Conservation (phyloP, 2,888 invertebrate genomes). For the Leptinotarsa rubiginosa region DNA sequence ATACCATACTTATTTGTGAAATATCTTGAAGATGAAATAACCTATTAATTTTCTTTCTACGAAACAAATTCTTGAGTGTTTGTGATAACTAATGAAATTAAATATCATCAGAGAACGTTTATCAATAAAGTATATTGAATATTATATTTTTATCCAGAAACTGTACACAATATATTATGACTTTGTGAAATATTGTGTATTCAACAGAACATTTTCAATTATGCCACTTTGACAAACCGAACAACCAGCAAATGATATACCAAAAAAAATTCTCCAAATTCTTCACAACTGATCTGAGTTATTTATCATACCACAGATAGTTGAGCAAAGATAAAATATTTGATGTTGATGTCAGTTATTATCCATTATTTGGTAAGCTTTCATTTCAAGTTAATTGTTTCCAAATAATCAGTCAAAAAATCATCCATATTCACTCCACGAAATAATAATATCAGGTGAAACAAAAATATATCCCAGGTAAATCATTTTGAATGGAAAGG, state of each 20-base stretch:
- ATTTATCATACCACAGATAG: constrained; percentile 41
- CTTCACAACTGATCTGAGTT: constrained; percentile 48
- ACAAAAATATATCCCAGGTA: neutral
- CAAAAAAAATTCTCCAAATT: neutral
- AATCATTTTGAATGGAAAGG: neutral
- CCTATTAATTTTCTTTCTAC: rapidly evolving
- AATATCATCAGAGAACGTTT: too few species aligned
- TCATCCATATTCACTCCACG: neutral
- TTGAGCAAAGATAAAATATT: neutral
- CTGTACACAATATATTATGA: too few species aligned
- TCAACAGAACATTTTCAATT: too few species aligned
- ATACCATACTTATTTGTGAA: too few species aligned
- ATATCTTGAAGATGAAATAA: too few species aligned
- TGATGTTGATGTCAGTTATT: neutral
- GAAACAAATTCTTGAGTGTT: too few species aligned
- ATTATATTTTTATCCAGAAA: too few species aligned
- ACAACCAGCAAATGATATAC: neutral
- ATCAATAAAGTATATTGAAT: too few species aligned
- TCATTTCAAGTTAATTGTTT: neutral
- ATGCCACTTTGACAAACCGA: neutral
- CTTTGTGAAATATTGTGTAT: too few species aligned
- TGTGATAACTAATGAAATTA: too few species aligned
- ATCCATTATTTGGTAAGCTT: neutral
- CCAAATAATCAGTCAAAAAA: too few species aligned
- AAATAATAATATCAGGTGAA: neutral